Evolutionary conservation across 1,140 invertebrate genomes (phyloP).

Genomic region (Calosoma granatense): DNA sequence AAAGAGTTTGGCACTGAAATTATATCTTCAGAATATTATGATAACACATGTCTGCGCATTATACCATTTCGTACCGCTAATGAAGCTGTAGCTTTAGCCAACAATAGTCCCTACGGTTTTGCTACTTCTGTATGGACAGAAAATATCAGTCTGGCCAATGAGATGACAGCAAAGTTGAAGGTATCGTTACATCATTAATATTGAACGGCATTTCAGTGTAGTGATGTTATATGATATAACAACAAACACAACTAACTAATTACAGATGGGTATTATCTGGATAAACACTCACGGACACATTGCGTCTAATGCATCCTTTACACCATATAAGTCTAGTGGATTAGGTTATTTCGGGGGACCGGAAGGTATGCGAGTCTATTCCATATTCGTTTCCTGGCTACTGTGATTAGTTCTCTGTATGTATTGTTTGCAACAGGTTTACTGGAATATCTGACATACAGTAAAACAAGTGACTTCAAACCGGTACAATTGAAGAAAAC

Average conservation of each 20-base stretch:
- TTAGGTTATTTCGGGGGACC: conserved; percentile 33
- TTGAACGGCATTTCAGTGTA: background rate
- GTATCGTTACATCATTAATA: conserved; percentile 19
- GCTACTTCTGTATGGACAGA: conserved; percentile 47
- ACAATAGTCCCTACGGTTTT: conserved; percentile 42
- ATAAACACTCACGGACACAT: conserved; percentile 45
- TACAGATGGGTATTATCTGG: conserved; percentile 44
- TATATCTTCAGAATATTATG: conserved; percentile 27
- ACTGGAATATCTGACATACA: background rate
- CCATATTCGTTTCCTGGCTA: too few relatives aligned
- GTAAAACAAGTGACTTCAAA: background rate
- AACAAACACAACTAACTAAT: too few relatives aligned
- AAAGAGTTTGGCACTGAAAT: conserved; percentile 25
- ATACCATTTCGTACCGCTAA: conserved; percentile 48
- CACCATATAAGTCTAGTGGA: conserved; percentile 42
- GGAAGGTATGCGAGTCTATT: conserved; percentile 31
- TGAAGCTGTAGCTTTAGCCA: conserved; percentile 45
- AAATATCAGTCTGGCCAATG: conserved; percentile 43
- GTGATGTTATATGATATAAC: conserved; percentile 13
- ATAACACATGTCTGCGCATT: conserved; percentile 29
- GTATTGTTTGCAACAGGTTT: too few relatives aligned
- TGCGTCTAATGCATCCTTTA: conserved; percentile 40
- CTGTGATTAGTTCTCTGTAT: too few relatives aligned
- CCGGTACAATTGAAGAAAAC: background rate
- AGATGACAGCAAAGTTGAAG: conserved; percentile 39